phyloP scores from a whole-genome alignment of 1,140 invertebrate species.

The Cheumatopsyche charites region DNA sequence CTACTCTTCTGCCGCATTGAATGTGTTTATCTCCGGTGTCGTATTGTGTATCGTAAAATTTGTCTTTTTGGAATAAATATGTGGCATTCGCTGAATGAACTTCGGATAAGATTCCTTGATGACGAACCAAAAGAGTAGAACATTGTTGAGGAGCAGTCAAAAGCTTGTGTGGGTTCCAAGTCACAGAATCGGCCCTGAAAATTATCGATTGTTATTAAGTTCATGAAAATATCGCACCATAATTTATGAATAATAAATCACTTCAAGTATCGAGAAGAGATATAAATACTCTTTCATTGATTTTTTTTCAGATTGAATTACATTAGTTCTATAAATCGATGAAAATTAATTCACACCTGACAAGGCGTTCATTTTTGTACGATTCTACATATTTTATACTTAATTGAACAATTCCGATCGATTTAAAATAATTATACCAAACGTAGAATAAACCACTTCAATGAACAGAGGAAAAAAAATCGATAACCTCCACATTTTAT shows the following conservation, averaged over 20 bases:
- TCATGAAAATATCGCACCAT: background rate
- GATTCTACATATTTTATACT: no score
- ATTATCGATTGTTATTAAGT: background rate
- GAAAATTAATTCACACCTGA: no score
- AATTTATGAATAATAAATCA: constrained; percentile 5
- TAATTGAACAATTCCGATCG: no score
- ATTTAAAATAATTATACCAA: no score
- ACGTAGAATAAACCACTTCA: background rate
- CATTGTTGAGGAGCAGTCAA: constrained; percentile 90
- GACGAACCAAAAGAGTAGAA: constrained; percentile 80
- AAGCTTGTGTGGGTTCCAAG: constrained; percentile 94
- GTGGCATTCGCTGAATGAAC: constrained; percentile 76
- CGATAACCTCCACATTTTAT: background rate
- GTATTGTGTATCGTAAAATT: constrained; percentile 91
- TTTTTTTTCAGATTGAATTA: no score
- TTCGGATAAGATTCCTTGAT: constrained; percentile 69
- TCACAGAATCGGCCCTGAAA: constrained; percentile 84
- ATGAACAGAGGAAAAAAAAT: background rate
- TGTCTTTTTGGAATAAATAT: constrained; percentile 95
- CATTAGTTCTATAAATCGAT: no score
- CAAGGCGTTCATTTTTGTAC: no score
- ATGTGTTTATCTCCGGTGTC: constrained; percentile 95
- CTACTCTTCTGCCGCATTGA: constrained; percentile 89
- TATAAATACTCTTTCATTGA: no score
- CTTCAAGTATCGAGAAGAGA: background rate